Conservation (phyloP, 2,888 invertebrate species). For the Eulithis prunata region DNA sequence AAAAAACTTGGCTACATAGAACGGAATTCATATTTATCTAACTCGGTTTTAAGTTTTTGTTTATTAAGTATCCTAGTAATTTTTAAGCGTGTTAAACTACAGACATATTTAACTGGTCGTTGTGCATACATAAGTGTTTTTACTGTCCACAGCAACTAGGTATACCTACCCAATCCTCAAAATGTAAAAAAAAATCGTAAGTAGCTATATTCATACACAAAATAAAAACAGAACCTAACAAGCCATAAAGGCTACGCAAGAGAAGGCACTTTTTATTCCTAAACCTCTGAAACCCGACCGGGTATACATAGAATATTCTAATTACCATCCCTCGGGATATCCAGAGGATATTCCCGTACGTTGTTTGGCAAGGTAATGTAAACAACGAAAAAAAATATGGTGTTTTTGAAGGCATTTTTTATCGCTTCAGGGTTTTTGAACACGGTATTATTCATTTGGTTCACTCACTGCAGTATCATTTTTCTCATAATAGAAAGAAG, state of each 20-base stretch:
- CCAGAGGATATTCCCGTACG: conserved; percentile 19
- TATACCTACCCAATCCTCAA: no score
- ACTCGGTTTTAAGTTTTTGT: no score
- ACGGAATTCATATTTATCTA: no score
- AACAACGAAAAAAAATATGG: conserved; percentile 46
- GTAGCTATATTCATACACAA: no score
- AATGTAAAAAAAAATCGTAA: no score
- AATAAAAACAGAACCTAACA: conserved; percentile 15
- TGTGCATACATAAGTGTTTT: no score
- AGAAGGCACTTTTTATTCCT: conserved; percentile 39
- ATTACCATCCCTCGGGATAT: conserved; percentile 55
- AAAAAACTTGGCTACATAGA: no score
- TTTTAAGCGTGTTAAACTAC: no score
- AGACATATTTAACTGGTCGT: no score
- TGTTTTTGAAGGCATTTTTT: conserved; percentile 34
- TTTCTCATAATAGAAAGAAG: not conserved
- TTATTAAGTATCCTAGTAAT: no score
- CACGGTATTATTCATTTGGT: conserved; percentile 29
- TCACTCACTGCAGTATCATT: conserved; percentile 11
- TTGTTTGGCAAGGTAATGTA: conserved; percentile 53
- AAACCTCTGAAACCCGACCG: conserved; percentile 44
- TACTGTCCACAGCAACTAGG: no score
- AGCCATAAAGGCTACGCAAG: conserved; percentile 31
- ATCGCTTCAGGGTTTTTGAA: conserved; percentile 44
- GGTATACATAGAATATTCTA: conserved; percentile 52